phyloP scores from a whole-genome alignment of 1,140 invertebrate genomes.

The Drosophila yakuba region DNA sequence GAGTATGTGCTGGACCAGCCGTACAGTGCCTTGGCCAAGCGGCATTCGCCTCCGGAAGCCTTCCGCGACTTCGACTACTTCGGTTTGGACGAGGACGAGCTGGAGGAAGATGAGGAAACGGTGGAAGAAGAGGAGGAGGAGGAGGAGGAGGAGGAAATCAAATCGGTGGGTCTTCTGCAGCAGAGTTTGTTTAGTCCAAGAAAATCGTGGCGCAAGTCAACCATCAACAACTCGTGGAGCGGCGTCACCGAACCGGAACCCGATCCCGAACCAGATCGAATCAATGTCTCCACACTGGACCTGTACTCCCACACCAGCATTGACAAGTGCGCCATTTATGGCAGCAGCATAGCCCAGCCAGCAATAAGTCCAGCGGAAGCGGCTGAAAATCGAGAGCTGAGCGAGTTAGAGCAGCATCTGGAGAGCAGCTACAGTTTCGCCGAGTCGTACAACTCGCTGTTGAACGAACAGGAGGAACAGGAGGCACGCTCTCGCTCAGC shows the following conservation, averaged over 20 bases:
- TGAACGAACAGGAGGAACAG: slow-evolving; percentile 58
- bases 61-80: slow-evolving; percentile 77
- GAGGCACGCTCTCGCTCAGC: slow-evolving; percentile 24
- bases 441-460: slow-evolving; percentile 78
- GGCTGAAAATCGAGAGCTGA: background rate
- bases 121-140: slow-evolving; percentile 3
- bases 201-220: slow-evolving; percentile 59
- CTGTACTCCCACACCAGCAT: slow-evolving; percentile 23
- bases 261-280: slow-evolving; percentile 28
- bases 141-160: slow-evolving; percentile 9
- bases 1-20: slow-evolving; percentile 64
- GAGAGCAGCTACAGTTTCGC: slow-evolving; percentile 74
- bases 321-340: slow-evolving; percentile 39
- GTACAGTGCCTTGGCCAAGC: slow-evolving; percentile 77
- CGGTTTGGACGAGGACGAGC: slow-evolving; percentile 54
- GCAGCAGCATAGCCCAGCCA: background rate
- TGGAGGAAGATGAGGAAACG: slow-evolving; percentile 38
- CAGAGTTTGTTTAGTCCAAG: slow-evolving; percentile 29
- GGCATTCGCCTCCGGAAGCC: slow-evolving; percentile 70
- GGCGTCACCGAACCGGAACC: slow-evolving; percentile 18
- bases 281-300: background rate
- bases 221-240: slow-evolving; percentile 10
- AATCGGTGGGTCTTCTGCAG: background rate
- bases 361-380: background rate
- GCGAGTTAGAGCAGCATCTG: slow-evolving; percentile 43